Conservation (phyloP, 2,888 invertebrate species). For the Eilema caniola region DNA sequence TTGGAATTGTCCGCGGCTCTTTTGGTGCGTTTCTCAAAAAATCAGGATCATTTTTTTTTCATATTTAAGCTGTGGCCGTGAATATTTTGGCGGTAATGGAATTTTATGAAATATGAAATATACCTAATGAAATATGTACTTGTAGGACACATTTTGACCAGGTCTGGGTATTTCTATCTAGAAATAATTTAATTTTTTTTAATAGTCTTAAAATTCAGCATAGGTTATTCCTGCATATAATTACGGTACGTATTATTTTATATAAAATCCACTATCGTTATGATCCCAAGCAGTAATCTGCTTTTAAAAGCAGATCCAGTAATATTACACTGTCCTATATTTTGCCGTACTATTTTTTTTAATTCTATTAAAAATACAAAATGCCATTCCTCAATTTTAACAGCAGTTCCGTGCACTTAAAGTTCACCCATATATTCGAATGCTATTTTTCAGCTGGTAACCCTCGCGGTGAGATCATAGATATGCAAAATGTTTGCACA, state of each 20-base stretch:
- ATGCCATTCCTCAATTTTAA: not conserved
- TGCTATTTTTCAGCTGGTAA: conserved; percentile 41
- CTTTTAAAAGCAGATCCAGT: not conserved
- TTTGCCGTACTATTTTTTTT: no score
- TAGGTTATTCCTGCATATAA: no score
- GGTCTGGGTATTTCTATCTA: not conserved
- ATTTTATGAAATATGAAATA: conserved; percentile 26
- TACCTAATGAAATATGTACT: not conserved
- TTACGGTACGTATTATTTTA: not conserved
- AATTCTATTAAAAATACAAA: not conserved
- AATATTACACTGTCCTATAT: no score
- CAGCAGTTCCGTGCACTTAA: not conserved
- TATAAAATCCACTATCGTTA: not conserved
- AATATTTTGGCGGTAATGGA: conserved; percentile 47
- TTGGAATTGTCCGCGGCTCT: conserved; percentile 57
- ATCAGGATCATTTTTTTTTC: conserved; percentile 30
- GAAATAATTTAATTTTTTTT: no score
- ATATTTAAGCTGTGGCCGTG: conserved; percentile 37
- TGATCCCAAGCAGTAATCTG: not conserved
- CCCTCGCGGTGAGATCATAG: conserved; percentile 43
- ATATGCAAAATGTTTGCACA: conserved; percentile 57
- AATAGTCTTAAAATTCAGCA: no score
- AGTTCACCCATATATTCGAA: not conserved
- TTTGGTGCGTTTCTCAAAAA: conserved; percentile 52
- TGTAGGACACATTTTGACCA: not conserved